Evolutionary conservation across 2,888 invertebrate genomes (phyloP).

Genomic region (Colostygia pectinataria): DNA sequence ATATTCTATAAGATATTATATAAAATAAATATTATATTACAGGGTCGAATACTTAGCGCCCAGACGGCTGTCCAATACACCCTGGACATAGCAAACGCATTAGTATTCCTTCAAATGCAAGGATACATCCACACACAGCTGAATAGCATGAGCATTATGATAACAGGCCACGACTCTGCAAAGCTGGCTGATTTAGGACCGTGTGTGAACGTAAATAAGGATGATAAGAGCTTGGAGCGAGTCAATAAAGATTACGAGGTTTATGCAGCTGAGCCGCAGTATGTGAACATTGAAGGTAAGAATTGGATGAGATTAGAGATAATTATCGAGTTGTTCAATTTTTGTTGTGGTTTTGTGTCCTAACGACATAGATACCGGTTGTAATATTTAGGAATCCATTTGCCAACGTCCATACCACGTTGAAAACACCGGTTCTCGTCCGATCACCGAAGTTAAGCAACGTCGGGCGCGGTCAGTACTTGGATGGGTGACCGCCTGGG

Average conservation of each 20-base stretch:
- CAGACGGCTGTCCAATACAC: constrained; percentile 70
- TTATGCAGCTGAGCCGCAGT: constrained; percentile 70
- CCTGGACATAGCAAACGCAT: constrained; percentile 71
- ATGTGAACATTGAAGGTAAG: constrained; percentile 72
- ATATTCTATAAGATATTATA: no score
- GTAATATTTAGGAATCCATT: no score
- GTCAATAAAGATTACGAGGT: constrained; percentile 49
- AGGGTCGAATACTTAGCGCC: constrained; percentile 68
- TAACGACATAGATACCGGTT: no score
- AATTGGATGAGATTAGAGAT: background rate
- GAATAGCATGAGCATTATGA: constrained; percentile 66
- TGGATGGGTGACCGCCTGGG: constrained; percentile 74
- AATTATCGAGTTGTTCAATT: no score
- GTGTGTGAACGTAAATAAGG: constrained; percentile 48
- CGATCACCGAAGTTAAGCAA: constrained; percentile 76
- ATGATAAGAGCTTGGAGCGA: constrained; percentile 25
- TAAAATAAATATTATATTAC: constrained; percentile 23
- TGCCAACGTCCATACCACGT: background rate
- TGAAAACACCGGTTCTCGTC: constrained; percentile 66
- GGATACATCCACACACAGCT: constrained; percentile 74
- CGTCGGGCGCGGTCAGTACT: constrained; percentile 73
- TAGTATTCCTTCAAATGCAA: constrained; percentile 74
- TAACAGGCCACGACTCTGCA: constrained; percentile 67
- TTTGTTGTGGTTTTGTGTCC: no score
- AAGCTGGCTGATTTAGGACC: constrained; percentile 72